Evolutionary conservation across 37 sponge, comb jelly and placozoan species (phyloP).

Genomic region (Oscarella lobularis): DNA sequence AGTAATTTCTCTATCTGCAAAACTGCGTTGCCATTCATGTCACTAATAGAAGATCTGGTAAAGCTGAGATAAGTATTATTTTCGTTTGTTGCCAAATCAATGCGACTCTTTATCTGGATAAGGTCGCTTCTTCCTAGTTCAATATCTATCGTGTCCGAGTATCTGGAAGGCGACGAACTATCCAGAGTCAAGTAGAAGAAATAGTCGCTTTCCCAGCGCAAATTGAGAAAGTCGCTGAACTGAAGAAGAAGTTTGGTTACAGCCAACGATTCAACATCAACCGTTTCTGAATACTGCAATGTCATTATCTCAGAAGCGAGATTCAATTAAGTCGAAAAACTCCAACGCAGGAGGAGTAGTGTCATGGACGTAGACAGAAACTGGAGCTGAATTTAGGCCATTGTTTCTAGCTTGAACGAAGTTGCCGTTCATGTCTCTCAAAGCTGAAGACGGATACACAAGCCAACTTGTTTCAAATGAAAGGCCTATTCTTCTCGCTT

Average conservation of each 20-base stretch:
- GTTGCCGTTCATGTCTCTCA: slow-evolving; percentile 53
- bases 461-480: slow-evolving; percentile 37
- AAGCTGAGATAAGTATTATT: slow-evolving; percentile 54
- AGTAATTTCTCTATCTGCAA: too few species aligned
- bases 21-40: slow-evolving; percentile 27
- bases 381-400: slow-evolving; percentile 41
- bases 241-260: slow-evolving; percentile 44
- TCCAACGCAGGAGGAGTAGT: slow-evolving; percentile 59
- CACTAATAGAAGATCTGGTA: slow-evolving; percentile 22
- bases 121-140: slow-evolving; percentile 33
- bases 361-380: slow-evolving; percentile 41
- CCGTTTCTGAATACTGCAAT: slow-evolving; percentile 60
- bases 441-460: slow-evolving; percentile 34
- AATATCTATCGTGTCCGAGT: slow-evolving; percentile 6
- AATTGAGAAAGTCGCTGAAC: background rate
- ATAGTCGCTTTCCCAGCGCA: background rate
- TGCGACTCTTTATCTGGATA: slow-evolving; percentile 73
- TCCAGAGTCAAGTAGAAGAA: background rate
- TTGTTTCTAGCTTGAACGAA: slow-evolving; percentile 25
- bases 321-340: too few species aligned
- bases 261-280: slow-evolving; percentile 40
- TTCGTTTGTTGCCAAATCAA: slow-evolving; percentile 47
- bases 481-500: slow-evolving; percentile 55
- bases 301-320: slow-evolving; percentile 21
- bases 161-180: background rate